phyloP scores from a whole-genome alignment of 2,113 vertebrate genomes.

The Ochotona curzoniae region DNA sequence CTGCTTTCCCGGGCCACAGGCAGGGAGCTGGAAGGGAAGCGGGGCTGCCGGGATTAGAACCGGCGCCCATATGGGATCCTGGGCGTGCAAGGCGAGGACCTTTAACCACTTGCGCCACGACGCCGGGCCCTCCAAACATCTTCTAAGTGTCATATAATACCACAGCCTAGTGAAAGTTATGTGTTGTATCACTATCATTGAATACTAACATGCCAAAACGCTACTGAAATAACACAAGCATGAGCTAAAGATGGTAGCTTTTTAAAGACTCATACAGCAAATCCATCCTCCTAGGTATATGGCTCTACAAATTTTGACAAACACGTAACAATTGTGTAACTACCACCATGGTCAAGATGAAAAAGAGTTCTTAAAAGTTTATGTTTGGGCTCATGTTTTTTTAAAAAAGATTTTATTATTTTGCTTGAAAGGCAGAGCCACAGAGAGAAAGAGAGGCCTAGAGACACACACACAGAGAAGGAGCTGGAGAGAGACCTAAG shows the following conservation, averaged over 20 bases:
- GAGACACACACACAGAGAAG: too few species aligned
- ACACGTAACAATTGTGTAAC: neutral
- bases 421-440: too few species aligned
- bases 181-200: neutral
- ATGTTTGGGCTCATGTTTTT: neutral
- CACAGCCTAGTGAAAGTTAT: neutral
- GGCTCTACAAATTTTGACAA: slow-evolving; percentile 24
- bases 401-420: too few species aligned
- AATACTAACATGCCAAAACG: neutral
- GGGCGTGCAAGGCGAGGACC: too few species aligned
- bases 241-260: neutral
- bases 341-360: neutral
- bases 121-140: neutral
- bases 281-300: neutral
- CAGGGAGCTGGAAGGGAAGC: too few species aligned
- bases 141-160: neutral
- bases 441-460: too few species aligned
- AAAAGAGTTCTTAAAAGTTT: neutral
- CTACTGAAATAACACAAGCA: slow-evolving; percentile 10
- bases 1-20: too few species aligned
- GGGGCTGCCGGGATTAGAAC: too few species aligned
- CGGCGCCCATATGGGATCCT: too few species aligned
- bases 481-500: too few species aligned
- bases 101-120: too few species aligned
- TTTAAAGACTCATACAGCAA: slow-evolving; percentile 35